phyloP scores from a whole-genome alignment of 2,113 vertebrate species.

The Ciconia maguari region DNA sequence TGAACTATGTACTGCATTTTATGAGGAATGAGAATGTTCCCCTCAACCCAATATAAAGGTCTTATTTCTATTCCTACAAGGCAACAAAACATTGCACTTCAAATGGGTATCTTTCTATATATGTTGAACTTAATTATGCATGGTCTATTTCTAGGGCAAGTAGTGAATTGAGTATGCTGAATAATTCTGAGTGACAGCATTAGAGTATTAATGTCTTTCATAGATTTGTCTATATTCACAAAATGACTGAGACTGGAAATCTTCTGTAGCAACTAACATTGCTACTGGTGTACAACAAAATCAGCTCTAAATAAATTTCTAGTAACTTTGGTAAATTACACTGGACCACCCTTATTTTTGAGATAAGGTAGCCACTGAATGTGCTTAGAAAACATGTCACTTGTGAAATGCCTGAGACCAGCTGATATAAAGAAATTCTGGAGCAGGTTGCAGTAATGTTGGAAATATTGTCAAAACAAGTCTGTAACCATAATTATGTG shows the following conservation, averaged over 20 bases:
- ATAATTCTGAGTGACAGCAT: not conserved
- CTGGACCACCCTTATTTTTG: not conserved
- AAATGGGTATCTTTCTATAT: not conserved
- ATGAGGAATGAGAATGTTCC: not conserved
- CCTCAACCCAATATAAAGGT: not conserved
- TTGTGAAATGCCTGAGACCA: not conserved
- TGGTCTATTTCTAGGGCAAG: not conserved
- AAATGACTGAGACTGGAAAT: not conserved
- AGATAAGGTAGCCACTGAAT: not conserved
- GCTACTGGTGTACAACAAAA: not conserved
- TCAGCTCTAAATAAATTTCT: not conserved
- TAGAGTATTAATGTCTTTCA: not conserved
- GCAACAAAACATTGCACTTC: not conserved
- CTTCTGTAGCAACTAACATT: not conserved
- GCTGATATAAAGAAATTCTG: constrained; percentile 6
- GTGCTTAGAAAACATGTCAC: not conserved
- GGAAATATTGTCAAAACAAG: constrained; percentile 51
- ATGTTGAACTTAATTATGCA: not conserved
- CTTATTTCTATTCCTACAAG: not conserved
- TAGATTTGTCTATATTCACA: not conserved
- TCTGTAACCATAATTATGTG: constrained; percentile 62
- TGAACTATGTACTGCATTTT: not conserved
- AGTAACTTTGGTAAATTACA: not conserved
- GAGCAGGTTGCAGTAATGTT: constrained; percentile 48
- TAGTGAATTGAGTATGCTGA: not conserved